Evolutionary conservation across 2,888 invertebrate genomes (phyloP).

Genomic region (Thereva nobilitata): DNA sequence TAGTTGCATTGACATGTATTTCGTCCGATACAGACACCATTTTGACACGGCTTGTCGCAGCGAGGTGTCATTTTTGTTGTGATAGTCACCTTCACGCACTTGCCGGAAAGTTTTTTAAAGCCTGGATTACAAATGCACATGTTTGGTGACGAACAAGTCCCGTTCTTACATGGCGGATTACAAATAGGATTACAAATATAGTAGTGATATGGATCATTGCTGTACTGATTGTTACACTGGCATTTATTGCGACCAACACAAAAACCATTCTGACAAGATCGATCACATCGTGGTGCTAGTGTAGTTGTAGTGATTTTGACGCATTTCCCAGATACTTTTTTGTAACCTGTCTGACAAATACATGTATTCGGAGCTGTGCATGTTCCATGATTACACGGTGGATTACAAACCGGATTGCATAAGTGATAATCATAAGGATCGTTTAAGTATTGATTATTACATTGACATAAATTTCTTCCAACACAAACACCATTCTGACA

Average conservation of each 20-base stretch:
- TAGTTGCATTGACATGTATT: slow-evolving; percentile 60
- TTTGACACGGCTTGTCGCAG: slow-evolving; percentile 2
- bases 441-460: slow-evolving; percentile 45
- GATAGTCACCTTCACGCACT: no score
- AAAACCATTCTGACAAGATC: slow-evolving; percentile 59
- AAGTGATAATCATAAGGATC: not conserved
- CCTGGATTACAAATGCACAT: slow-evolving; percentile 75
- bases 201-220: slow-evolving; percentile 22
- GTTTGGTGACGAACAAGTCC: slow-evolving; percentile 57
- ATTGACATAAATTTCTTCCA: not conserved
- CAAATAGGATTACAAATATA: slow-evolving; percentile 51
- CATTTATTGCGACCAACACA: slow-evolving; percentile 42
- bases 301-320: no score
- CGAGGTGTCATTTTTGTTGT: no score
- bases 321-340: slow-evolving; percentile 60
- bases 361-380: slow-evolving; percentile 57
- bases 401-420: slow-evolving; percentile 53
- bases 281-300: slow-evolving; percentile 59
- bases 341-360: slow-evolving; percentile 48
- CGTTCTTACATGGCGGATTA: slow-evolving; percentile 52
- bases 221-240: slow-evolving; percentile 44
- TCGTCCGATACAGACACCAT: slow-evolving; percentile 57
- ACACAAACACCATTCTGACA: slow-evolving; percentile 59
- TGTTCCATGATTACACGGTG: slow-evolving; percentile 54
- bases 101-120: slow-evolving; percentile 64